Percentiles rank a stretch among this genome's conserved stretches.
Conservation (phyloP, 2,888 invertebrate species). For the Nasonia oneida region DNA sequence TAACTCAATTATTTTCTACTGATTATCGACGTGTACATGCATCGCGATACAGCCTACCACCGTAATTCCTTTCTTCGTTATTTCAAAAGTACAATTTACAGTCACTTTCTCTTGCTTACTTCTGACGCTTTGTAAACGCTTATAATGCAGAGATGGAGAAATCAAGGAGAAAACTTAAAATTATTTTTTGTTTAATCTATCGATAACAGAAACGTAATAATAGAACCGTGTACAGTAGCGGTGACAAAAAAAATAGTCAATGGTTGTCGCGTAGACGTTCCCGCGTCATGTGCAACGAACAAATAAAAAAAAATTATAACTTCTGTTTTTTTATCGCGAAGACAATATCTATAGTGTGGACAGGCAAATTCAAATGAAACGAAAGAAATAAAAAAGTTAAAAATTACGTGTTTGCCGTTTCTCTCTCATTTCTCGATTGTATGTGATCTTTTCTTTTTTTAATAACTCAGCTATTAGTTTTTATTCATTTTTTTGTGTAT, state of each 20-base stretch:
- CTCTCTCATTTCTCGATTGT: conserved; percentile 13
- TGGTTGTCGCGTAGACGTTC: conserved; percentile 54
- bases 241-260: conserved; percentile 53
- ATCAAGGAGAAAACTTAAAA: conserved; percentile 40
- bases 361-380: conserved; percentile 35
- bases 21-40: conserved; percentile 38
- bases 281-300: conserved; percentile 52
- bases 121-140: conserved; percentile 21
- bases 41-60: conserved; percentile 34
- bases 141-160: conserved; percentile 40
- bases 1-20: conserved; percentile 8
- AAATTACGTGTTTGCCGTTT: conserved; percentile 36
- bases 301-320: conserved; percentile 26
- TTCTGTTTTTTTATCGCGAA: conserved; percentile 29
- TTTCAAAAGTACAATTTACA: conserved; percentile 25
- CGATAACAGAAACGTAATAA: conserved; percentile 65
- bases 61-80: conserved; percentile 9
- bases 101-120: conserved; percentile 11
- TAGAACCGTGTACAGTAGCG: conserved; percentile 66
- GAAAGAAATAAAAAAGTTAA: conserved; percentile 57
- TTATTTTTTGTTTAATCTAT: background rate
- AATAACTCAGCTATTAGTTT: conserved; percentile 33
- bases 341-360: background rate
- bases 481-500: conserved; percentile 19
- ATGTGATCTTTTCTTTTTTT: conserved; percentile 12